Percentiles rank a stretch among this genome's conserved stretches.
These are phyloP conservation scores for Spialia ferax DNA, from an alignment of 2,888 invertebrate genomes.

Conservation along the genomic window DNA sequence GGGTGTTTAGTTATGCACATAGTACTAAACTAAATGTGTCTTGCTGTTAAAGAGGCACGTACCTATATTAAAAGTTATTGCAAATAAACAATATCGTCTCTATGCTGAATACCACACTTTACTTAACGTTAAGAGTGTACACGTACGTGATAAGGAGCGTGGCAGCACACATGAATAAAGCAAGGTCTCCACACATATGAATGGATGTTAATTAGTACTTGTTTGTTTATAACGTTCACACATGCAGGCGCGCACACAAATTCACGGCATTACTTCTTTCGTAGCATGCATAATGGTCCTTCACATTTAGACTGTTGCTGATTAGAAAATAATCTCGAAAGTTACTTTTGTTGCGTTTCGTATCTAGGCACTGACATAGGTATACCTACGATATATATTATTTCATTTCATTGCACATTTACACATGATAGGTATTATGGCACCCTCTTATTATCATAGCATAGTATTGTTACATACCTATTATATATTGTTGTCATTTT, in stretches of 20 bases:
- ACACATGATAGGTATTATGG: no score
- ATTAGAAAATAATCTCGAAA: slow-evolving; percentile 61
- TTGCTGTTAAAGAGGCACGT: slow-evolving; percentile 33
- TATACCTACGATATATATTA: no score
- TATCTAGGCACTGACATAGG: slow-evolving; percentile 20
- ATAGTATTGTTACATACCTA: slow-evolving; percentile 13
- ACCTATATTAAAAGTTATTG: slow-evolving; percentile 47
- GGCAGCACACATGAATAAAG: slow-evolving; percentile 65
- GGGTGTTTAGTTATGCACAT: slow-evolving; percentile 28
- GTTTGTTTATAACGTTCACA: slow-evolving; percentile 75
- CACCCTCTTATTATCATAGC: no score
- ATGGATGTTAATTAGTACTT: slow-evolving; percentile 81
- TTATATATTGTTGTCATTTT: slow-evolving; percentile 13
- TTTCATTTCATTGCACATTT: slow-evolving; percentile 9
- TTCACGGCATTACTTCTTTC: slow-evolving; percentile 43
- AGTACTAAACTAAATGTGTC: slow-evolving; percentile 25
- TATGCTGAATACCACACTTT: slow-evolving; percentile 61
- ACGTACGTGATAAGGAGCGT: slow-evolving; percentile 69
- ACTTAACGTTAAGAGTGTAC: slow-evolving; percentile 57
- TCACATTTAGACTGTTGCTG: slow-evolving; percentile 61
- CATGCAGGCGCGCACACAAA: slow-evolving; percentile 55
- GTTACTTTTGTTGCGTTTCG: slow-evolving; percentile 44
- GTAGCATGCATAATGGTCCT: slow-evolving; percentile 57
- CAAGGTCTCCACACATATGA: slow-evolving; percentile 78
- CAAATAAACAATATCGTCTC: slow-evolving; percentile 55